Evolutionary conservation across 2,113 vertebrate genomes (phyloP).

Genomic region (Istiophorus platypterus): DNA sequence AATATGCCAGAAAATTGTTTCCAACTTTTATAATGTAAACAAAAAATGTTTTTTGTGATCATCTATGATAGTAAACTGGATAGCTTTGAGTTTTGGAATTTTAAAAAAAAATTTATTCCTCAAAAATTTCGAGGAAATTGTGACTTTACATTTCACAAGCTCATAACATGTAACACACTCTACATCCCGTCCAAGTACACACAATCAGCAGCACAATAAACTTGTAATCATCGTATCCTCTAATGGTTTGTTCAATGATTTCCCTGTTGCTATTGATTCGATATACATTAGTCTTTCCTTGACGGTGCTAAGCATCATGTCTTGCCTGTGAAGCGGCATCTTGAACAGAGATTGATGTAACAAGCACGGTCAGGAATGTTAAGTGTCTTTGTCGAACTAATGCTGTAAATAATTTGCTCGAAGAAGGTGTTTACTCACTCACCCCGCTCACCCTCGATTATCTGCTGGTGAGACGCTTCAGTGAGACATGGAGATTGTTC

Average conservation of each 20-base stretch:
- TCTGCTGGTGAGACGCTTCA: constrained; percentile 21
- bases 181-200: constrained; percentile 9
- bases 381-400: constrained; percentile 45
- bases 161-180: neutral
- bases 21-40: neutral
- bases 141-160: neutral
- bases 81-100: neutral
- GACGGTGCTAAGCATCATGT: constrained; percentile 29
- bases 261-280: constrained; percentile 58
- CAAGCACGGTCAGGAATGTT: constrained; percentile 69
- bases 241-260: constrained; percentile 65
- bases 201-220: constrained; percentile 54
- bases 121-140: no score
- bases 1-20: no score
- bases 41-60: neutral
- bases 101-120: no score
- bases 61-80: neutral
- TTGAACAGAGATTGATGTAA: constrained; percentile 53
- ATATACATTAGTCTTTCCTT: constrained; percentile 61
- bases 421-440: constrained; percentile 31
- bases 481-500: constrained; percentile 22
- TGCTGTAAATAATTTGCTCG: constrained; percentile 70
- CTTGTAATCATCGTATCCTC: constrained; percentile 40
- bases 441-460: constrained; percentile 31
- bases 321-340: constrained; percentile 2